Conservation (phyloP, 2,113 vertebrate genomes). For the Noctilio leporinus region DNA sequence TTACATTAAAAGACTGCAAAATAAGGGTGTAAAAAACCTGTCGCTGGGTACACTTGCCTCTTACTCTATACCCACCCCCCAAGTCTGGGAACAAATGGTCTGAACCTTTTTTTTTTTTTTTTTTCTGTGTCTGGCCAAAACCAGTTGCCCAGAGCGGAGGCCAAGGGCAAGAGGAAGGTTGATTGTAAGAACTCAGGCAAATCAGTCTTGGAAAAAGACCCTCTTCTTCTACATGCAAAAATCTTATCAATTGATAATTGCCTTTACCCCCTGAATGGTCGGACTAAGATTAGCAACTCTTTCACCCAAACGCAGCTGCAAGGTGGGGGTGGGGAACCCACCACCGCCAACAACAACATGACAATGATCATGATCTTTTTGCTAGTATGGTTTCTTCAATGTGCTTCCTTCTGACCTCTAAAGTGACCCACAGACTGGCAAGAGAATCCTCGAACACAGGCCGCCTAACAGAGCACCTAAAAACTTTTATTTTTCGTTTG, state of each 20-base stretch:
- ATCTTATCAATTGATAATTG: conserved; percentile 40
- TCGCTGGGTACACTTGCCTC: neutral
- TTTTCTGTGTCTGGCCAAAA: conserved; percentile 7
- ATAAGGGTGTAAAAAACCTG: neutral
- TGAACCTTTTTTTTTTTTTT: conserved; percentile 25
- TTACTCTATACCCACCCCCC: neutral
- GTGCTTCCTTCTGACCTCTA: conserved; percentile 32
- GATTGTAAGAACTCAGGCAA: conserved; percentile 25
- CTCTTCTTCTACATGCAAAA: neutral
- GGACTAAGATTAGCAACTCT: conserved; percentile 35
- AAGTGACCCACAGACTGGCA: neutral
- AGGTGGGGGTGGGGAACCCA: neutral
- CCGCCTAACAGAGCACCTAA: neutral
- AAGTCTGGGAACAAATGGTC: neutral
- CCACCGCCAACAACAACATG: neutral
- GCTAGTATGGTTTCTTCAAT: neutral
- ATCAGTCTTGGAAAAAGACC: neutral
- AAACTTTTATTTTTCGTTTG: conserved; percentile 47
- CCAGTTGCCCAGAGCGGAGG: neutral
- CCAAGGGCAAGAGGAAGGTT: conserved; percentile 15
- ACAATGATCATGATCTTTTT: conserved; percentile 36
- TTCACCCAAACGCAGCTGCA: conserved; percentile 10
- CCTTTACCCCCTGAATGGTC: neutral
- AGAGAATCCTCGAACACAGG: neutral
- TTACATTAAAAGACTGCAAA: conserved; percentile 24